A percentile compares a stretch with the other conserved stretches of the same genome.
phyloP scores from a whole-genome alignment of 2,888 invertebrate species.

The Physocephala rufipes region DNA sequence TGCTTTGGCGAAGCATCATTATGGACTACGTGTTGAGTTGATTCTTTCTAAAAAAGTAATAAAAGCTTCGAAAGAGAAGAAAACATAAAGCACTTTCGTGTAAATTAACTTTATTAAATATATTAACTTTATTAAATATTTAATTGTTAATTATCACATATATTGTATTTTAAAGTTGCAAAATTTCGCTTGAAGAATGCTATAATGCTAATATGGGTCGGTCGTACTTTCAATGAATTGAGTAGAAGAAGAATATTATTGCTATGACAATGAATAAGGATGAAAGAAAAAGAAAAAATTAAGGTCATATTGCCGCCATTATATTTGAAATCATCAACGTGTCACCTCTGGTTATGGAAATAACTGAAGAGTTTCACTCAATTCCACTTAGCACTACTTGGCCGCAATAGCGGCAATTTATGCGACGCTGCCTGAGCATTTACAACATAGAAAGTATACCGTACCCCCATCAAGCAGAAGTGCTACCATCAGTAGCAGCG shows the following conservation, averaged over 20 bases:
- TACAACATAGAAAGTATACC: too few relatives aligned
- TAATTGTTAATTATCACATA: not conserved
- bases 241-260: not conserved
- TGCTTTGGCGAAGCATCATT: not conserved
- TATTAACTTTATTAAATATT: too few relatives aligned
- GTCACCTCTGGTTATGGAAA: conserved; percentile 8
- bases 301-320: not conserved
- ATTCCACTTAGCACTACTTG: not conserved
- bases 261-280: not conserved
- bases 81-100: too few relatives aligned
- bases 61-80: not conserved
- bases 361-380: not conserved
- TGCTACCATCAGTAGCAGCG: not conserved
- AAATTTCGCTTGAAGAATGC: not conserved
- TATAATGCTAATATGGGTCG: too few relatives aligned
- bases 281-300: too few relatives aligned
- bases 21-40: not conserved
- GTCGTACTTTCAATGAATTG: not conserved
- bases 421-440: not conserved
- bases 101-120: too few relatives aligned
- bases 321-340: not conserved
- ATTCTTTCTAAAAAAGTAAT: not conserved
- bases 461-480: not conserved
- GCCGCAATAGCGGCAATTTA: not conserved
- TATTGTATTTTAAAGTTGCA: too few relatives aligned